A percentile compares a stretch with the other conserved stretches of the same genome.
Conservation (phyloP, 2,797 vertebrate genomes). For the Gallinago stenura region DNA sequence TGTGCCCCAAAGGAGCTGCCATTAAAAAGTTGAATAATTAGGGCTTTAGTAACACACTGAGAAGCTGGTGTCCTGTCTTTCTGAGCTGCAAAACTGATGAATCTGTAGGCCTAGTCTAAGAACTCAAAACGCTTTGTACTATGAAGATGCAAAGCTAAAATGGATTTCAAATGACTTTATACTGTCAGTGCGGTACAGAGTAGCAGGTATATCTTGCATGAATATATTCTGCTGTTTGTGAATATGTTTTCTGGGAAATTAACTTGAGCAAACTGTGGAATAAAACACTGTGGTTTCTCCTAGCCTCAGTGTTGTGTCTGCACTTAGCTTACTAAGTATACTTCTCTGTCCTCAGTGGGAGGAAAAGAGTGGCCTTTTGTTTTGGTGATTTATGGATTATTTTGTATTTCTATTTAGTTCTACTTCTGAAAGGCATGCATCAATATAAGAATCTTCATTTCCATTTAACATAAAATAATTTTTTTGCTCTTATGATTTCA, state of each 20-base stretch:
- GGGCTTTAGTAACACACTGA: background rate
- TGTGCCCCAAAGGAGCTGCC: background rate
- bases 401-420: background rate
- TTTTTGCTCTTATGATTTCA: background rate
- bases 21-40: background rate
- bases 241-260: background rate
- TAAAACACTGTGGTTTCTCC: background rate
- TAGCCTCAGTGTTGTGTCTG: background rate
- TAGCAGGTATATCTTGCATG: background rate
- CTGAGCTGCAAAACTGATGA: background rate
- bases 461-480: background rate
- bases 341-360: background rate
- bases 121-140: background rate
- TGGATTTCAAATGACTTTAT: background rate
- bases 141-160: background rate
- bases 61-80: background rate
- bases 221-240: background rate
- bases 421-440: background rate
- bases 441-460: background rate
- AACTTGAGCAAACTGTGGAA: background rate
- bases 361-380: rapidly evolving
- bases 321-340: background rate
- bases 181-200: background rate
- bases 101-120: background rate
- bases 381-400: background rate